Percentiles rank a stretch among this genome's conserved stretches.
phyloP scores from a whole-genome alignment of 1,140 invertebrate genomes.

The Agraylea sexmaculata region DNA sequence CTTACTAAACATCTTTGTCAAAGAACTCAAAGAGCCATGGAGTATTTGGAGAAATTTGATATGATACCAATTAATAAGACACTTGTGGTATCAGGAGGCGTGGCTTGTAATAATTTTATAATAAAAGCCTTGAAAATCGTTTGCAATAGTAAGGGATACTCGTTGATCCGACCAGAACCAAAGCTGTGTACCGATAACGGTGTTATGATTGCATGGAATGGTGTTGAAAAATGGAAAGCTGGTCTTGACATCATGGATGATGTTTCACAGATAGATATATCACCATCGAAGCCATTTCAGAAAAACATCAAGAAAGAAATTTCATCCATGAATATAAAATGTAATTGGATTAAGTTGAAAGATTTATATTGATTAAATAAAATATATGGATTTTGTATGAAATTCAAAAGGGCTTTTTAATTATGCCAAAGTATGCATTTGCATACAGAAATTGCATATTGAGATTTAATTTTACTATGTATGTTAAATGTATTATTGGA shows the following conservation, averaged over 20 bases:
- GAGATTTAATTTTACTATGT: no score
- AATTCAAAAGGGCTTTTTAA: no score
- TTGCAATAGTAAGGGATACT: conserved; percentile 51
- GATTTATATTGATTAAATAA: conserved; percentile 2
- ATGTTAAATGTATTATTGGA: no score
- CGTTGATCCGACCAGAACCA: conserved; percentile 61
- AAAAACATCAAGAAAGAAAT: no score
- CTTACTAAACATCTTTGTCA: conserved; percentile 70
- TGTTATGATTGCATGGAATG: conserved; percentile 98
- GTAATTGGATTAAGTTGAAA: no score
- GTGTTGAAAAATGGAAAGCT: conserved; percentile 55
- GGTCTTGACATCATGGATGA: conserved; percentile 23
- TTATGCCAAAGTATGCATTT: no score
- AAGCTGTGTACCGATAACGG: conserved; percentile 93
- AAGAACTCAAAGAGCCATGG: conserved; percentile 69
- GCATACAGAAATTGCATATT: no score
- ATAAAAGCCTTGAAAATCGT: conserved; percentile 52
- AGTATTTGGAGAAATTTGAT: conserved; percentile 52
- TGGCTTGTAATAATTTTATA: conserved; percentile 86
- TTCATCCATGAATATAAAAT: no score
- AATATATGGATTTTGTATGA: no score
- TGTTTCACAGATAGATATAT: conserved; percentile 22
- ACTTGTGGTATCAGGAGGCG: conserved; percentile 91
- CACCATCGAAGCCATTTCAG: conserved; percentile 27
- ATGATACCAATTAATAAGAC: conserved; percentile 45